Conservation (phyloP, 2,113 vertebrate species). For the Lonchura striata region DNA sequence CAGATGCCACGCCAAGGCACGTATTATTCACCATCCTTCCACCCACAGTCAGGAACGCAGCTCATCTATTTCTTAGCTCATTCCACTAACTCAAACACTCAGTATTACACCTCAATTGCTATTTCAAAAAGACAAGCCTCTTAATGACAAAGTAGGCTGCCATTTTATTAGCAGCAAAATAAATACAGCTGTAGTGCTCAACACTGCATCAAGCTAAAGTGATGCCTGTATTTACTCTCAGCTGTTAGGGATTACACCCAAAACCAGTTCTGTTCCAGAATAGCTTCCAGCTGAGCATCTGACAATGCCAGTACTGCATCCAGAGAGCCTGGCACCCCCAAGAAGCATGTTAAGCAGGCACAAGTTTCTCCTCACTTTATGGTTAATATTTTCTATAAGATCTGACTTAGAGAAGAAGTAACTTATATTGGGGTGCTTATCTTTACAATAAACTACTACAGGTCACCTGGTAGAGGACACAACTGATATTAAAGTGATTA, state of each 20-base stretch:
- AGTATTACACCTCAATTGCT: neutral
- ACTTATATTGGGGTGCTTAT: constrained; percentile 6
- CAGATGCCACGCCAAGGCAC: neutral
- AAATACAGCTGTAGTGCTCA: neutral
- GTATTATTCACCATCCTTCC: neutral
- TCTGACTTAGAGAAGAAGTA: constrained; percentile 10
- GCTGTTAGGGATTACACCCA: neutral
- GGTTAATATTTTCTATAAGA: neutral
- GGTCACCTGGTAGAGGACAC: constrained; percentile 15
- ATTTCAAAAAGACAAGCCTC: constrained; percentile 41
- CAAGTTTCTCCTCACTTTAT: neutral
- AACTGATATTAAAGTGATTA: constrained; percentile 31
- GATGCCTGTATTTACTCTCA: neutral
- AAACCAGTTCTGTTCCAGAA: neutral
- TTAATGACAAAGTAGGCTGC: constrained; percentile 9
- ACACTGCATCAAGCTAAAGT: neutral
- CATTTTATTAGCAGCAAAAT: constrained; percentile 29
- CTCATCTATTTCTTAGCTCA: constrained; percentile 28
- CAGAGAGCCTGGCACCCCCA: neutral
- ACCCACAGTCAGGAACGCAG: neutral
- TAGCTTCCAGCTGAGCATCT: neutral
- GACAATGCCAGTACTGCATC: neutral
- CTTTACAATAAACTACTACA: neutral
- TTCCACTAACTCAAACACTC: constrained; percentile 19
- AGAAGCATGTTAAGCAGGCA: neutral